Evolutionary conservation across 2,797 vertebrate genomes (phyloP).

Genomic region (Sebastes oblongus): DNA sequence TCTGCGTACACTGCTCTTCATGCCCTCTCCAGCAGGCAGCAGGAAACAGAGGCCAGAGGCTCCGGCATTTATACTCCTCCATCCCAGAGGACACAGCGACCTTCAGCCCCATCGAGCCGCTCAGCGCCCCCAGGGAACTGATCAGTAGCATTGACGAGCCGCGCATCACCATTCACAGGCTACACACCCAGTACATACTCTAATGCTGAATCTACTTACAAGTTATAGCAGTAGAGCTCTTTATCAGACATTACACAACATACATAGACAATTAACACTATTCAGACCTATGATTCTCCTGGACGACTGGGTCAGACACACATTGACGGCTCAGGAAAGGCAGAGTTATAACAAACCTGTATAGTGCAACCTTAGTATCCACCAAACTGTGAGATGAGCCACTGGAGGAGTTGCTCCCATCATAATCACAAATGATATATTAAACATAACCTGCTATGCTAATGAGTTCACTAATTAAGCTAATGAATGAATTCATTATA

Average conservation of each 20-base stretch:
- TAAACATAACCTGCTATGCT: constrained; percentile 26
- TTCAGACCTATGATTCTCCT: not conserved
- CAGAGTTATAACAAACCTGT: not conserved
- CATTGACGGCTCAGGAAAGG: not conserved
- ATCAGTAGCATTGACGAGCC: constrained; percentile 63
- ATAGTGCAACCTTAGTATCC: not conserved
- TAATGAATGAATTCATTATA: constrained; percentile 22
- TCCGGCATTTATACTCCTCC: constrained; percentile 73
- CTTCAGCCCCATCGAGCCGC: constrained; percentile 76
- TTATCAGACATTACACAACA: not conserved
- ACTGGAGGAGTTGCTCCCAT: constrained; percentile 1
- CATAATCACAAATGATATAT: not conserved
- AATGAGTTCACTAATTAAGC: constrained; percentile 34
- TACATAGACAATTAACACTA: not conserved
- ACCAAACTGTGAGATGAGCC: not conserved
- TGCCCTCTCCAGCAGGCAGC: constrained; percentile 40
- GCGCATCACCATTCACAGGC: constrained; percentile 25
- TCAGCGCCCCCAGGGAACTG: constrained; percentile 57
- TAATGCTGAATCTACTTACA: not conserved
- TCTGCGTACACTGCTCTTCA: constrained; percentile 50
- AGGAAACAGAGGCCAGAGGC: constrained; percentile 14
- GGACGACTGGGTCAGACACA: not conserved
- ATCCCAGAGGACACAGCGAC: constrained; percentile 68
- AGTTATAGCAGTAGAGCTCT: not conserved
- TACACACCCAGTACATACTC: not conserved